Conservation (phyloP, 1,140 invertebrate species). For the Penaeus vannamei region DNA sequence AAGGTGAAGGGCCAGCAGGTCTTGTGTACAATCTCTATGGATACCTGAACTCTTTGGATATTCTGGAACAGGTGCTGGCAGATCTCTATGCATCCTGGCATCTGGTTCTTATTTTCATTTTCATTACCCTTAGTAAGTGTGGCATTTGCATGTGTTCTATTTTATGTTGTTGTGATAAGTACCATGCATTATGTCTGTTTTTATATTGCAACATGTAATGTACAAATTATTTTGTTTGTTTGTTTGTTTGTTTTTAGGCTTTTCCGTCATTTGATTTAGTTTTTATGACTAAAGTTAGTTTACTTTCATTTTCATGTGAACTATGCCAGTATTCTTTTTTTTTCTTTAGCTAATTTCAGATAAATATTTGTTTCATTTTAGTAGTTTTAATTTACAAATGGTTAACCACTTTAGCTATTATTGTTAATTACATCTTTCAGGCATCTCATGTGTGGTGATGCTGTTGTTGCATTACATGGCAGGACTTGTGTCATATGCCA, state of each 20-base stretch:
- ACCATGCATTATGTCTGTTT: too few relatives aligned
- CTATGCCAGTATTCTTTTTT: too few relatives aligned
- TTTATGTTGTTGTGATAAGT: background rate
- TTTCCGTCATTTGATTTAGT: too few relatives aligned
- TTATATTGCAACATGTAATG: too few relatives aligned
- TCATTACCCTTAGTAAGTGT: slow-evolving; percentile 48
- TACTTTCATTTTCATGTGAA: too few relatives aligned
- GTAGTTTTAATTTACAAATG: too few relatives aligned
- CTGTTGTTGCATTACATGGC: slow-evolving; percentile 49
- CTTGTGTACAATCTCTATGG: slow-evolving; percentile 57
- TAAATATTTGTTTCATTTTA: too few relatives aligned
- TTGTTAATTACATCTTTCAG: slow-evolving; percentile 6
- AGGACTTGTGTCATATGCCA: slow-evolving; percentile 41
- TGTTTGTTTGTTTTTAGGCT: too few relatives aligned
- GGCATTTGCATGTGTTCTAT: background rate
- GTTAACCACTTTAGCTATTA: background rate
- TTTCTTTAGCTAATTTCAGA: too few relatives aligned
- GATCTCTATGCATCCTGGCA: slow-evolving; percentile 60
- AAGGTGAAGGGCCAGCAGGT: slow-evolving; percentile 44
- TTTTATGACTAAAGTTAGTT: too few relatives aligned
- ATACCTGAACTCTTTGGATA: slow-evolving; percentile 56
- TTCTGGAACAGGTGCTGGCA: slow-evolving; percentile 56
- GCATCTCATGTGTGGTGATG: slow-evolving; percentile 54
- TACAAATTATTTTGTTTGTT: too few relatives aligned
- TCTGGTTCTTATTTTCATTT: slow-evolving; percentile 57